These are phyloP conservation scores for Acanthaster planci DNA, from an alignment of 35 echinoderm and acorn worm genomes.

Conservation along the genomic window DNA sequence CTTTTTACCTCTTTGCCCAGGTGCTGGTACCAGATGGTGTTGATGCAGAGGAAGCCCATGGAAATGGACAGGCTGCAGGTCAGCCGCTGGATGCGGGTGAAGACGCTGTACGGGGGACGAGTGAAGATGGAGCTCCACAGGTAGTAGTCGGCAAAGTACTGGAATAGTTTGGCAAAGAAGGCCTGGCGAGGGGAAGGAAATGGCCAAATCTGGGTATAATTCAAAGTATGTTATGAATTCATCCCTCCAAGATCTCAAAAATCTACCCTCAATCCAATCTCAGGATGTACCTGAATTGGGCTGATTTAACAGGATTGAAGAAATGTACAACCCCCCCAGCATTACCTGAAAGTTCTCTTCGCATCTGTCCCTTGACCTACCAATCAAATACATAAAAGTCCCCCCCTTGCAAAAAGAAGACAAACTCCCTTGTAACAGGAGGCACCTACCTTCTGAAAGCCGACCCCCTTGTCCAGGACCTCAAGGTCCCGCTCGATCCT, in stretches of 20 bases:
- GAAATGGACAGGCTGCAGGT: conserved; percentile 80
- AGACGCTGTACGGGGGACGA: conserved; percentile 90
- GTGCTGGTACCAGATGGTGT: conserved; percentile 81
- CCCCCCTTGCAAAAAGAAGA: no score
- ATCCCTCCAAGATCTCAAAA: no score
- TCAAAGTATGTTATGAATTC: no score
- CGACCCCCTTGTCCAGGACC: conserved; percentile 66
- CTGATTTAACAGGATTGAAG: no score
- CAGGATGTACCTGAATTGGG: no score
- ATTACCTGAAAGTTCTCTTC: no score
- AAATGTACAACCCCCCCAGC: no score
- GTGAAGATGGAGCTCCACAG: conserved; percentile 97
- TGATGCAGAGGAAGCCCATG: conserved; percentile 89
- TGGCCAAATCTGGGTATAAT: no score
- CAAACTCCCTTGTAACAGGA: neutral
- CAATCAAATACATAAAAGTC: no score
- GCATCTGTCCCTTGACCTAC: no score
- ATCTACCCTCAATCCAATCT: no score
- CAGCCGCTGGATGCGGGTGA: conserved; percentile 84
- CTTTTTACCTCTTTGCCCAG: conserved; percentile 68
- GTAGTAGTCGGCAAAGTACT: conserved; percentile 98
- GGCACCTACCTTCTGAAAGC: conserved; percentile 79
- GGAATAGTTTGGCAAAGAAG: conserved; percentile 89
- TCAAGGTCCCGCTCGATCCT: conserved; percentile 84
- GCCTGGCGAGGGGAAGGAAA: conserved; percentile 51